These are phyloP conservation scores for Gobionotothen gibberifrons DNA, from an alignment of 2,797 vertebrate species.

Conservation along the genomic window DNA sequence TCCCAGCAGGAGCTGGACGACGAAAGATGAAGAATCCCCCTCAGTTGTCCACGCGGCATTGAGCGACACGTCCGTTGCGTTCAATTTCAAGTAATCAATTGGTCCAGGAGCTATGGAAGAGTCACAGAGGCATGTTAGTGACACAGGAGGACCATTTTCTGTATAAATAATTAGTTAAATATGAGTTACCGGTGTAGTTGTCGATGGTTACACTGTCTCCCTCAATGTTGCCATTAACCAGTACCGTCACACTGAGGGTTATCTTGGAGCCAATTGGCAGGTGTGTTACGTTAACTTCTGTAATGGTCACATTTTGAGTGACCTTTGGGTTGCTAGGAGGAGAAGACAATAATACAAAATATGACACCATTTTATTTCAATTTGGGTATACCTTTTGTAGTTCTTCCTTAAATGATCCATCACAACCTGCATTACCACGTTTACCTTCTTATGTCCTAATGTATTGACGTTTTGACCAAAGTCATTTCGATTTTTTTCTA, in stretches of 20 bases:
- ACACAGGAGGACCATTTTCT: not conserved
- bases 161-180: not conserved
- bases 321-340: fast-evolving
- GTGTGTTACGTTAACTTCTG: fast-evolving
- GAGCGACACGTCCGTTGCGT: fast-evolving
- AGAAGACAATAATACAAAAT: not conserved
- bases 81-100: constrained; percentile 4
- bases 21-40: not conserved
- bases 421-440: not conserved
- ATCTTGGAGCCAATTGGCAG: constrained; percentile 16
- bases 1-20: fast-evolving
- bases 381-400: not conserved
- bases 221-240: fast-evolving
- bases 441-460: not conserved
- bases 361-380: not conserved
- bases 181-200: constrained; percentile 52
- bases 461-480: not conserved
- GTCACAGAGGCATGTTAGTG: constrained; percentile 17
- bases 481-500: not conserved
- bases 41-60: fast-evolving
- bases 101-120: constrained; percentile 48
- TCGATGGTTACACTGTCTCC: not conserved
- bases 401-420: not conserved
- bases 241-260: constrained; percentile 18
- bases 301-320: fast-evolving